Base-by-base conservation (phyloP, 1,140 invertebrate species). In the Plutomurus gul region DNA sequence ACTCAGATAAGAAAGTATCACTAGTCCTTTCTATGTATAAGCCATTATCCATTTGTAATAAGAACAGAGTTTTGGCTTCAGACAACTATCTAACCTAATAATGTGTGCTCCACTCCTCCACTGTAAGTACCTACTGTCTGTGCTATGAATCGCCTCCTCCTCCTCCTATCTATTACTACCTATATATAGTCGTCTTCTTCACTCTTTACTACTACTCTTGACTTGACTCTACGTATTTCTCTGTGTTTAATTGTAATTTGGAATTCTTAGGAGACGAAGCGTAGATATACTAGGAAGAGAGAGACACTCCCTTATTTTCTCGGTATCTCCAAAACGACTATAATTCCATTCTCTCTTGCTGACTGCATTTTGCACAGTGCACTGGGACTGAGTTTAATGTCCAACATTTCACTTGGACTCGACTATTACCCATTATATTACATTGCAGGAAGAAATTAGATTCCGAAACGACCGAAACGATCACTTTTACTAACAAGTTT, bases 211-310 rank as follows among this genome's bases (percentile, higher is more conserved):
- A 43, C 39, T 43, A 4, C 39, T 43, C 11, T n/a, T 43, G 39
- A 10, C 11, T 8, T 13, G 39, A 10, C 11, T 43, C n/a, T 43
- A 43, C n/a, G 11, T 43, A 7, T 65, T 33, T 30, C 27, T 11
- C n/a, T 65, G 36, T 33, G 25, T 65, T 16, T 36, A 36, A 65
- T 65, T 65, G 27, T 65, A 65, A 65, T 65, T 65, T 30, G 27
- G 36, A 65, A 65, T 65, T 65, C 56, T 65, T 65, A 65, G 56
- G 27, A 65, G 56, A 65, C n/a, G n/a, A n/a, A n/a, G n/a, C n/a
- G n/a, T n/a, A n/a, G n/a, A n/a, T n/a, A n/a, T n/a, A n/a, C n/a
- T n/a, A n/a, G n/a, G n/a, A n/a, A n/a, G n/a, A n/a, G n/a, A n/a
- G n/a, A n/a, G 56, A 33, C 56, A 65, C 30, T 65, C 56, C 47